phyloP scores from a whole-genome alignment of 2,113 vertebrate species.

The Dendropsophus ebraccatus region DNA sequence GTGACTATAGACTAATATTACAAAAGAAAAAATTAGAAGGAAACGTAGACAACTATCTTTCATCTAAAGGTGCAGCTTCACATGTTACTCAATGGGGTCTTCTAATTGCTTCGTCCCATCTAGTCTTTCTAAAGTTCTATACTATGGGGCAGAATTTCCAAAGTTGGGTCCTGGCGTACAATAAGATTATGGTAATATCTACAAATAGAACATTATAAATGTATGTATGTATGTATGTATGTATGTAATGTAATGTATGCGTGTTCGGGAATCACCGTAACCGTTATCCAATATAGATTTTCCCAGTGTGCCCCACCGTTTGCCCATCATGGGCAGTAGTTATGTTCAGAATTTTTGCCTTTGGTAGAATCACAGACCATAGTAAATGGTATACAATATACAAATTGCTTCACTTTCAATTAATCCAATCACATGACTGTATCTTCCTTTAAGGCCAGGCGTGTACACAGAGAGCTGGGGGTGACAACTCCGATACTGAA shows the following conservation, averaged over 20 bases:
- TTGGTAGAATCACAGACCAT: too few species aligned
- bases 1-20: too few species aligned
- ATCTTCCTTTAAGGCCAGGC: background rate
- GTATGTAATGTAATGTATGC: too few species aligned
- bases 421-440: background rate
- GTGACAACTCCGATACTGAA: background rate
- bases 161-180: background rate
- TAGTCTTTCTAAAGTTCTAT: background rate
- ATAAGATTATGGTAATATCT: background rate
- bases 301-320: background rate
- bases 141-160: background rate
- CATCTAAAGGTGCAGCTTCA: background rate
- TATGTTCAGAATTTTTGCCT: background rate
- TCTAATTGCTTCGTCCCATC: background rate
- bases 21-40: too few species aligned
- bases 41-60: too few species aligned
- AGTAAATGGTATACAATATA: background rate
- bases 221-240: background rate
- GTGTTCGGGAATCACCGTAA: too few species aligned
- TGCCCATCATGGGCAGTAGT: background rate
- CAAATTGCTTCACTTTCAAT: background rate
- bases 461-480: background rate
- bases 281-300: too few species aligned
- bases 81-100: background rate
- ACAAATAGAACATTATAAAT: background rate